A percentile compares a stretch with the other conserved stretches of the same genome.
These are phyloP conservation scores for Luperina nickerlii DNA, from an alignment of 2,888 invertebrate species.

Conservation along the genomic window DNA sequence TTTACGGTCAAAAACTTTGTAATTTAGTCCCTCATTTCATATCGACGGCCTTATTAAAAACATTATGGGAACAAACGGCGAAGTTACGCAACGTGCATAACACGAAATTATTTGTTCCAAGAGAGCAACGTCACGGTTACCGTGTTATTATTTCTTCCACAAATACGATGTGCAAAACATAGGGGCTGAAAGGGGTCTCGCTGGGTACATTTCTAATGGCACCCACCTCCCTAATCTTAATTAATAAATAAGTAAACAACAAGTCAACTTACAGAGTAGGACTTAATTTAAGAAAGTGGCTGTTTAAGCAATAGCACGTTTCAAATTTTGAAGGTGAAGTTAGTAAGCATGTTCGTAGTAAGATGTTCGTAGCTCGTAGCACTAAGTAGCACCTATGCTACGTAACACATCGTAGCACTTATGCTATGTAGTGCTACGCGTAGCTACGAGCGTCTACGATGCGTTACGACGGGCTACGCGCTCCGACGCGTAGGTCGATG, in stretches of 20 bases:
- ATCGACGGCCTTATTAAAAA: conserved; percentile 60
- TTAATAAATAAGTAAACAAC: conserved; percentile 85
- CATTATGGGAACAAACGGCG: conserved; percentile 46
- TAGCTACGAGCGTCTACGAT: conserved; percentile 38
- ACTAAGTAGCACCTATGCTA: conserved; percentile 28
- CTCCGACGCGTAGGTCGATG: conserved; percentile 51
- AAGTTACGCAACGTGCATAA: conserved; percentile 64
- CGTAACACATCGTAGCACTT: neutral
- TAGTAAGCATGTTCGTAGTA: conserved; percentile 36
- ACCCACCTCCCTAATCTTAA: conserved; percentile 77
- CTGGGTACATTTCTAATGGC: conserved; percentile 73
- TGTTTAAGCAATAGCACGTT: conserved; percentile 88
- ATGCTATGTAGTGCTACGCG: conserved; percentile 25
- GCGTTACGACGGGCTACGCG: conserved; percentile 58
- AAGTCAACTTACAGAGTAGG: conserved; percentile 76
- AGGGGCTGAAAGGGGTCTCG: conserved; percentile 69
- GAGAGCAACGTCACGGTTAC: conserved; percentile 67
- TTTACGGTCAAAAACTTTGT: conserved; percentile 43
- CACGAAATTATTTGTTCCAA: conserved; percentile 69
- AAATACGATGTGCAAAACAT: conserved; percentile 69
- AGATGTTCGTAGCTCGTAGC: conserved; percentile 34
- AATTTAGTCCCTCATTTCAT: conserved; percentile 40
- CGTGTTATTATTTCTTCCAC: conserved; percentile 67
- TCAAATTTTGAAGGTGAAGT: conserved; percentile 81
- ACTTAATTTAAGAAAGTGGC: conserved; percentile 82